phyloP scores from a whole-genome alignment of 2,113 vertebrate species.

The Nycticorax nycticorax region DNA sequence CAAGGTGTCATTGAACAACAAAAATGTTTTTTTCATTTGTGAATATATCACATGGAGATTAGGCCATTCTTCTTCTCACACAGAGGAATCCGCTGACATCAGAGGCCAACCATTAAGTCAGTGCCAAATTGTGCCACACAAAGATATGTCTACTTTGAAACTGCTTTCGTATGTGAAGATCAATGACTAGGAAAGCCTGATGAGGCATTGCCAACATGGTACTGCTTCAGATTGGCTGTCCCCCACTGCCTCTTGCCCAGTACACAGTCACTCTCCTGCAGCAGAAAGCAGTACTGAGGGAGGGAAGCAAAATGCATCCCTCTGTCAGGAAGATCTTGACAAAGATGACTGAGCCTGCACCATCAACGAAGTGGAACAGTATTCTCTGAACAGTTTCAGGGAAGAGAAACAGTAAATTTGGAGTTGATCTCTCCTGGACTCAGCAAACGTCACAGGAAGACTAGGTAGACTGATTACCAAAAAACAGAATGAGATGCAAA shows the following conservation, averaged over 20 bases:
- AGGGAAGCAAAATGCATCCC: neutral
- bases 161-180: neutral
- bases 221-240: neutral
- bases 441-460: neutral
- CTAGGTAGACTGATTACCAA: neutral
- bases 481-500: neutral
- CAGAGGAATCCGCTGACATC: neutral
- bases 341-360: neutral
- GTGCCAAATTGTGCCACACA: neutral
- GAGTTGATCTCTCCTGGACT: neutral
- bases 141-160: neutral
- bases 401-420: neutral
- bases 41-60: neutral
- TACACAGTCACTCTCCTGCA: neutral
- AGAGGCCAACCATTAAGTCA: neutral
- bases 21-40: neutral
- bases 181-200: neutral
- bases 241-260: neutral
- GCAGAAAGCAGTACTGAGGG: neutral
- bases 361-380: neutral
- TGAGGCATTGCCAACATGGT: neutral
- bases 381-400: neutral
- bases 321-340: neutral
- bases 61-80: neutral
- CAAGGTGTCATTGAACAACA: neutral